Evolutionary conservation across 2,113 vertebrate species (phyloP).

Genomic region (Eptesicus fuscus): DNA sequence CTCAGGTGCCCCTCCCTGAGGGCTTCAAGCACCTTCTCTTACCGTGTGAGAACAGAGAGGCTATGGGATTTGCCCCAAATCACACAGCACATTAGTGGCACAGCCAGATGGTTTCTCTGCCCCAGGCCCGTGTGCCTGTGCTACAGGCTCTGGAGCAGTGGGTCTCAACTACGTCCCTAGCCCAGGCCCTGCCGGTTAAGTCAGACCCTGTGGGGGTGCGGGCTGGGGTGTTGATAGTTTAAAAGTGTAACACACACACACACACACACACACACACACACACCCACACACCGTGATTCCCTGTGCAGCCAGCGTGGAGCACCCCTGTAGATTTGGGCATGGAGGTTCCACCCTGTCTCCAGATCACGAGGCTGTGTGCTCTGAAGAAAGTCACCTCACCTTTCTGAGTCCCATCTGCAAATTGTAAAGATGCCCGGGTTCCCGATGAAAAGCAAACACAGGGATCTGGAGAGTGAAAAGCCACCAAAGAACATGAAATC

Average conservation of each 20-base stretch:
- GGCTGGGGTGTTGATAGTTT: background rate
- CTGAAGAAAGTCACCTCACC: background rate
- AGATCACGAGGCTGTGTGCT: too few relatives aligned
- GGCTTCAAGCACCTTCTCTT: background rate
- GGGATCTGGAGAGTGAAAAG: background rate
- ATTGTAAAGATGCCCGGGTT: background rate
- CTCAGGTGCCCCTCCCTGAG: background rate
- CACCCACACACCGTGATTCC: too few relatives aligned
- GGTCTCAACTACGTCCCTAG: too few relatives aligned
- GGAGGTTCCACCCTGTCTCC: background rate
- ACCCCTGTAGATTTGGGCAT: background rate
- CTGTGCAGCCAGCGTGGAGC: background rate
- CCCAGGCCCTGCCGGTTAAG: background rate
- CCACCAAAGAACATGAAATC: too few relatives aligned
- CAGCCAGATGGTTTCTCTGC: background rate
- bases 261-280: too few relatives aligned
- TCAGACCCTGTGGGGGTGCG: background rate
- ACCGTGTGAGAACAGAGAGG: background rate
- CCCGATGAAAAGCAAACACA: background rate
- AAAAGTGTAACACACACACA: background rate
- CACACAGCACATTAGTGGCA: background rate
- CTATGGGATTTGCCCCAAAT: background rate
- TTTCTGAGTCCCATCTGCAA: background rate
- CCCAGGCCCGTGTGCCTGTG: background rate
- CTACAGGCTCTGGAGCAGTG: rapidly evolving